Conservation (phyloP, 2,888 invertebrate species). For the Lasius fuliginosus region DNA sequence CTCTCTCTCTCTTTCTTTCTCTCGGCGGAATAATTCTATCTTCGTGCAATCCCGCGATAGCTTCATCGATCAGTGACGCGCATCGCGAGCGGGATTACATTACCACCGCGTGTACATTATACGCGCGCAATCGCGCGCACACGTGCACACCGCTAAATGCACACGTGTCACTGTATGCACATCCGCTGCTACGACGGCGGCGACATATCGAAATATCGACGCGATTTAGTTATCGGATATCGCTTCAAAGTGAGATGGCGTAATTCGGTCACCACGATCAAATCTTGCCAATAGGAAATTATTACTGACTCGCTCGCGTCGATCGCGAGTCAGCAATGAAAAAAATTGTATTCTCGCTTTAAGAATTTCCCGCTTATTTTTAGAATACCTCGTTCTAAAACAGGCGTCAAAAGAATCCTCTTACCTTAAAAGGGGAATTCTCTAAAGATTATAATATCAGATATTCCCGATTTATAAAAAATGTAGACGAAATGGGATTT, state of each 20-base stretch:
- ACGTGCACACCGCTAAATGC: neutral
- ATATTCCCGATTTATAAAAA: no score
- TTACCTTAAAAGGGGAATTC: no score
- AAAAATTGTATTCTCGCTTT: no score
- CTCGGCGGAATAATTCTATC: conserved; percentile 16
- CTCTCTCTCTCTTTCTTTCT: neutral
- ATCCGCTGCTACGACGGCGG: neutral
- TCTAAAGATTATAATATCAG: no score
- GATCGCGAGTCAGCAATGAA: neutral
- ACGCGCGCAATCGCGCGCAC: neutral
- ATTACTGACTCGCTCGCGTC: conserved; percentile 10
- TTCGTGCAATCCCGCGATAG: conserved; percentile 21
- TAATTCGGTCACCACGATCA: conserved; percentile 5
- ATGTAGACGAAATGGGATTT: no score
- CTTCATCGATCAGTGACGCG: conserved; percentile 47
- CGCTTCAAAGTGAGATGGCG: neutral
- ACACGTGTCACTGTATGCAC: conserved; percentile 16
- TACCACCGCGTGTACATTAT: conserved; percentile 16
- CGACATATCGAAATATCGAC: neutral
- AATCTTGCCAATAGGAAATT: neutral
- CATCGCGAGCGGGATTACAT: conserved; percentile 30
- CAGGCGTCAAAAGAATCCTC: no score
- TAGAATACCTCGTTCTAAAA: no score
- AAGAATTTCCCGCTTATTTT: no score
- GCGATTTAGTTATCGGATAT: conserved; percentile 41